Conservation (phyloP, 2,888 invertebrate species). For the Galerucella pusilla region DNA sequence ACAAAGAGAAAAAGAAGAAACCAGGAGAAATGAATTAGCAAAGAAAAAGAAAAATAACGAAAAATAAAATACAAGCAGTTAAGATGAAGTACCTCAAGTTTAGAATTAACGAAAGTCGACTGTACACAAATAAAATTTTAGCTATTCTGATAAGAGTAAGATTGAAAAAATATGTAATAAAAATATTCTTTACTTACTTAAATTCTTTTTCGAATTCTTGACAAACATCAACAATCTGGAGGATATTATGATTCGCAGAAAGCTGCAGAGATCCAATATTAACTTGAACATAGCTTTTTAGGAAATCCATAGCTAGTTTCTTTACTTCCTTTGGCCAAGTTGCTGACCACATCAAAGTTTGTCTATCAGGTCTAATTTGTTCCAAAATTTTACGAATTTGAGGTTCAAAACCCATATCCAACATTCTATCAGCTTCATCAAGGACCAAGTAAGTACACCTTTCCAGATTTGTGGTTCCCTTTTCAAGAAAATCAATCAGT, state of each 20-base stretch:
- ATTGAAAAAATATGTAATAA: not conserved
- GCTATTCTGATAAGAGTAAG: not conserved
- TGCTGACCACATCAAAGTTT: slow-evolving; percentile 98
- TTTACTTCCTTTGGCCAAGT: slow-evolving; percentile 98
- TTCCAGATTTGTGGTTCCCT: slow-evolving; percentile 76
- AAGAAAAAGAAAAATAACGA: no score
- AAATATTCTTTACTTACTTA: slow-evolving; percentile 55
- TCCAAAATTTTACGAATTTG: slow-evolving; percentile 94
- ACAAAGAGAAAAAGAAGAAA: no score
- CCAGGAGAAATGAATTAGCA: no score
- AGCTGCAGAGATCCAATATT: slow-evolving; percentile 91
- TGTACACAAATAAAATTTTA: no score
- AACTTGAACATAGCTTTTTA: slow-evolving; percentile 89
- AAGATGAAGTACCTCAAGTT: no score
- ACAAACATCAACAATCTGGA: slow-evolving; percentile 88
- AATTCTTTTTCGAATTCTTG: slow-evolving; percentile 86
- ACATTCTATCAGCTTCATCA: slow-evolving; percentile 96
- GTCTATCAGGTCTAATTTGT: slow-evolving; percentile 93
- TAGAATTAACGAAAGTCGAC: no score
- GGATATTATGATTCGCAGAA: slow-evolving; percentile 91
- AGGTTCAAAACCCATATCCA: slow-evolving; percentile 98
- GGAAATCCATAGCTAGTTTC: slow-evolving; percentile 91
- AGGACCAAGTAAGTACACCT: slow-evolving; percentile 85
- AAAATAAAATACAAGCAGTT: no score
- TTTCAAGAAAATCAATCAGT: slow-evolving; percentile 85